Percentiles rank a stretch among this genome's conserved stretches.
These are phyloP conservation scores for Esox niger DNA, from an alignment of 2,113 vertebrate species.

Conservation along the genomic window DNA sequence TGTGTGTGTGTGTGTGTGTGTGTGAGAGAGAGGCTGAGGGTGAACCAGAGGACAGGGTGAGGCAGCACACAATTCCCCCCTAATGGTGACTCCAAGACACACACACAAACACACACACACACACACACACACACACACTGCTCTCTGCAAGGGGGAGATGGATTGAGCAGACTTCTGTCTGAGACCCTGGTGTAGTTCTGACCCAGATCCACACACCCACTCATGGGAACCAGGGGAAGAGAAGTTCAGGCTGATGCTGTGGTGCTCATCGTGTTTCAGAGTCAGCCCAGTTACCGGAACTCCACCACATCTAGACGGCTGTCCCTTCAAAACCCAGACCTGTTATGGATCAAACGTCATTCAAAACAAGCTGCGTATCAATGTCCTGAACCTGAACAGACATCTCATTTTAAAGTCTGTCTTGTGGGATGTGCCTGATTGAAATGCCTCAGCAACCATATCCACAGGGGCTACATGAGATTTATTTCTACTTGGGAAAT, in stretches of 20 bases:
- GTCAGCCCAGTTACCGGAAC: too few species aligned
- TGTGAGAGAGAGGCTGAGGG: conserved; percentile 59
- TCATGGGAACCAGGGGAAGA: not conserved
- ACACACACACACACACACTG: conserved; percentile 19
- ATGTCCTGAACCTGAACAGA: too few species aligned
- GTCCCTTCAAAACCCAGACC: too few species aligned
- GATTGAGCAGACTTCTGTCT: conserved; percentile 31
- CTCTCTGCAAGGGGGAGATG: conserved; percentile 19
- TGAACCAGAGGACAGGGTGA: conserved; percentile 65
- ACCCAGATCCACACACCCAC: conserved; percentile 38
- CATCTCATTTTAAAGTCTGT: too few species aligned
- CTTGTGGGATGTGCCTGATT: too few species aligned
- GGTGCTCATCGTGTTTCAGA: conserved; percentile 22
- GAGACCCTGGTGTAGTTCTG: conserved; percentile 27
- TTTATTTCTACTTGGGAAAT: too few species aligned
- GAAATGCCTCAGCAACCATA: too few species aligned
- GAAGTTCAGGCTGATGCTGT: not conserved
- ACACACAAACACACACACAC: conserved; percentile 16
- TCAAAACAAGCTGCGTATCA: too few species aligned
- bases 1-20: conserved; percentile 42
- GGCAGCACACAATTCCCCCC: conserved; percentile 46
- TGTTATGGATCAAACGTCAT: too few species aligned
- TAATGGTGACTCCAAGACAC: conserved; percentile 30
- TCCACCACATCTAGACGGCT: not conserved
- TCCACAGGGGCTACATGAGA: too few species aligned